These are phyloP conservation scores for Phrixothrix hirtus DNA, from an alignment of 2,888 invertebrate genomes.

Conservation along the genomic window DNA sequence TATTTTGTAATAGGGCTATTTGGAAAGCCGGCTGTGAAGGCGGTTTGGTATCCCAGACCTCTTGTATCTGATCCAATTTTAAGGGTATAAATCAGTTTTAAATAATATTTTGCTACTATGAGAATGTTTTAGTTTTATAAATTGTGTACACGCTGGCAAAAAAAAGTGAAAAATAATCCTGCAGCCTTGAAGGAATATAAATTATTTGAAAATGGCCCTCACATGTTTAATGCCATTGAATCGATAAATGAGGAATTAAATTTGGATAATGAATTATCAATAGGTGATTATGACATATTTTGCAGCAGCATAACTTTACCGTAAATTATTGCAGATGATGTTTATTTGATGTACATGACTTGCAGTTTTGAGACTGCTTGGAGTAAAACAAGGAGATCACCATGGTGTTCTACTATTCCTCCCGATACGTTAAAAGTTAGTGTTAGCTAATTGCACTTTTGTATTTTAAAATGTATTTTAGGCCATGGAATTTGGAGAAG, in stretches of 20 bases:
- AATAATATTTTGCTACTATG: not conserved
- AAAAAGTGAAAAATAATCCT: slow-evolving; percentile 48
- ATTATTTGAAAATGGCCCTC: slow-evolving; percentile 42
- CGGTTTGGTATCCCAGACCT: slow-evolving; percentile 68
- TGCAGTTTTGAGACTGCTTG: slow-evolving; percentile 87
- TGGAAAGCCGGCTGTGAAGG: slow-evolving; percentile 63
- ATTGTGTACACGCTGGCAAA: slow-evolving; percentile 50
- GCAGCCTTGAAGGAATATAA: slow-evolving; percentile 39
- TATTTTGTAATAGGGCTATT: slow-evolving; percentile 77
- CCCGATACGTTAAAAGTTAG: slow-evolving; percentile 61
- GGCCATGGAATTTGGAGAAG: slow-evolving; percentile 75
- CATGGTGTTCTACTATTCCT: slow-evolving; percentile 80
- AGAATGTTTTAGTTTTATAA: slow-evolving; percentile 50
- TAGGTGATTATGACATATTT: slow-evolving; percentile 7
- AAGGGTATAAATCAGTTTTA: slow-evolving; percentile 42
- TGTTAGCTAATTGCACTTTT: not conserved
- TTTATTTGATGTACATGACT: slow-evolving; percentile 68
- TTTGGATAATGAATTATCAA: slow-evolving; percentile 53
- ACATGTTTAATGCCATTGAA: slow-evolving; percentile 61
- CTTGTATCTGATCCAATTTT: slow-evolving; percentile 56
- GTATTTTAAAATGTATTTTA: slow-evolving; percentile 45
- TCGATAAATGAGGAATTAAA: slow-evolving; percentile 66
- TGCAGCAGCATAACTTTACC: no score
- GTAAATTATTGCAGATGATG: slow-evolving; percentile 61
- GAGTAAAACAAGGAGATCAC: slow-evolving; percentile 65